Base-by-base conservation (phyloP, 2,113 vertebrate species). In the Centrocercus urophasianus region DNA sequence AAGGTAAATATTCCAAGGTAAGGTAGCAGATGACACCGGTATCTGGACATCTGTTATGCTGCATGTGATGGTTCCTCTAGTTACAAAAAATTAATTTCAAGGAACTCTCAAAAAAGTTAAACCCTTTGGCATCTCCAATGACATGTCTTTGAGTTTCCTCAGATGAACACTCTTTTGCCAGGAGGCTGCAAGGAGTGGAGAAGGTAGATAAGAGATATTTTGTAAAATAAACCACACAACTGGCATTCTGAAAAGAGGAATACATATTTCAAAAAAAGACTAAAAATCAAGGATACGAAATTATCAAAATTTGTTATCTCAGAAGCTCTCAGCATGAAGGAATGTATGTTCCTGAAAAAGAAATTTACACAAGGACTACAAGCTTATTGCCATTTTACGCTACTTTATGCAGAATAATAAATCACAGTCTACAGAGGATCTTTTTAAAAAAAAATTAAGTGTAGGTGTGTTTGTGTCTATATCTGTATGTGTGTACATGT, bases 281-380 rank as follows among this genome's bases (percentile, higher is more conserved):
- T 38, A 40, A 64, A 28, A 34, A 6, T 3, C 59, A 22, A 82
- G 73, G 12, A 74, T 66, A 40, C 18, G 72, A 76, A 63, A 21
- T 82, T 90, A 84, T 88, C 16, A 66, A 82, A 92, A 87, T 48
- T 43, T 83, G 76, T 42, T 16, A 84, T 75, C 95, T 94, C 70
- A 93, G 52, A 73, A 90, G 47, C 63, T 90, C 30, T 89, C 70
- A 79, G 71, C 48, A 69, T 54, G n/a, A 84, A 90, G 70, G 27
- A 84, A 86, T 40, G 24, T 52, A 24, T 72, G 91, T 75, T 65
- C n/a, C 45, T 79, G n/a, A 6, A 66, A 86, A 84, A 82, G 21
- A 69, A 19, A 50, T 82, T 79, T 64, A 59, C 48, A 86, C 5
- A n/a, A 83, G 81, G 42, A 80, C 48, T 83, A 48, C 24, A 82